Percentiles rank a stretch among this genome's conserved stretches.
phyloP scores from a whole-genome alignment of 1,140 invertebrate genomes.

The Lepidurus packardi region DNA sequence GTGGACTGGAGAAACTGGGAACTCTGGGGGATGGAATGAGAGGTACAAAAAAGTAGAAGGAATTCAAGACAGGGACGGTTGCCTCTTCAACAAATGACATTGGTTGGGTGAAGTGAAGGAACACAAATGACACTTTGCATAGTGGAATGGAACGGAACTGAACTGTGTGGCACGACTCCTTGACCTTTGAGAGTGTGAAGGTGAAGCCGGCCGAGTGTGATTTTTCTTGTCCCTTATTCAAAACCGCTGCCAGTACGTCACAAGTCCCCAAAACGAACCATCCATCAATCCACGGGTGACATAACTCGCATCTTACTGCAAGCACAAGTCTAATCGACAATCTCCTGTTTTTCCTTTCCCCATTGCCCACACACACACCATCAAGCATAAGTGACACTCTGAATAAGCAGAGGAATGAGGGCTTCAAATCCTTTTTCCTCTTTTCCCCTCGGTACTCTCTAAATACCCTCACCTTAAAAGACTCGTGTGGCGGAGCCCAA shows the following conservation, averaged over 20 bases:
- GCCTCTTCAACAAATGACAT: background rate
- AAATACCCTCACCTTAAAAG: background rate
- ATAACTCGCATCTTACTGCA: conserved; percentile 9
- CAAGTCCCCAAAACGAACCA: background rate
- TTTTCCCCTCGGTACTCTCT: background rate
- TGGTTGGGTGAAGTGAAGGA: background rate
- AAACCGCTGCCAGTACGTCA: background rate
- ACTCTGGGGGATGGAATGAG: background rate
- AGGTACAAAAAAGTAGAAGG: background rate
- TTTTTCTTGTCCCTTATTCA: background rate
- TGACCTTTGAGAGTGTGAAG: background rate
- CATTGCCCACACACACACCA: background rate
- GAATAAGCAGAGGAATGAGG: background rate
- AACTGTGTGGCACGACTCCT: background rate
- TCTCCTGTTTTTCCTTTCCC: background rate
- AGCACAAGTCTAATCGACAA: background rate
- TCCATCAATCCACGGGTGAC: conserved; percentile 17
- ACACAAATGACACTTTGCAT: background rate
- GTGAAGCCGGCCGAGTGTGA: background rate
- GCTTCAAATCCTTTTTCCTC: background rate
- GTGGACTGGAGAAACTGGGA: too few relatives aligned
- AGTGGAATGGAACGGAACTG: background rate
- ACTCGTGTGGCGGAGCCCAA: background rate
- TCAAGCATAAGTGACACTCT: background rate
- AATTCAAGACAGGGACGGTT: background rate